Conservation (phyloP, 2,888 invertebrate species). For the Entomobrya proxima region DNA sequence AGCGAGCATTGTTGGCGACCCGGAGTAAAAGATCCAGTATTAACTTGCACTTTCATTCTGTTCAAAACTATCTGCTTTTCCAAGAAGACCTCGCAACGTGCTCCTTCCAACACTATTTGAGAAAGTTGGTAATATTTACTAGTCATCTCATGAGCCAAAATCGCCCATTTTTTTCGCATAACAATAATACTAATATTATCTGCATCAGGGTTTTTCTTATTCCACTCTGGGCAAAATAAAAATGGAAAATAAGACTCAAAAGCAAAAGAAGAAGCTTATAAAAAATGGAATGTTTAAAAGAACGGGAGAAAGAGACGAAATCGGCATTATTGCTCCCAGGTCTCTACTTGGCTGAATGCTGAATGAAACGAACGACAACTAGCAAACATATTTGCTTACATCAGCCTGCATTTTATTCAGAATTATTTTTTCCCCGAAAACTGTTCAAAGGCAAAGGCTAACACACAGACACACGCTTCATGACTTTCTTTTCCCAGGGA, state of each 20-base stretch:
- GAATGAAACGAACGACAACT: background rate
- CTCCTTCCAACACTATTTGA: background rate
- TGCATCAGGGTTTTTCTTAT: slow-evolving; percentile 10
- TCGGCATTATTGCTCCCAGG: background rate
- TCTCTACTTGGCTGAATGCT: background rate
- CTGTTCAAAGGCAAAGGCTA: too few species aligned
- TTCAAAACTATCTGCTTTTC: too few species aligned
- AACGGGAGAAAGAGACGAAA: background rate
- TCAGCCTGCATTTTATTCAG: background rate
- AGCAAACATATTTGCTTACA: background rate
- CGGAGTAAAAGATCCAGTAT: background rate
- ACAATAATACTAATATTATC: slow-evolving; percentile 11
- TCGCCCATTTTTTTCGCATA: background rate
- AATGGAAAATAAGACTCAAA: background rate
- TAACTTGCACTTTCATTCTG: background rate
- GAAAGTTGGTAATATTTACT: background rate
- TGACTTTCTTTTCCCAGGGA: background rate
- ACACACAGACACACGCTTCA: too few species aligned
- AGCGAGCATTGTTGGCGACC: background rate
- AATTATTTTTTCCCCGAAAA: too few species aligned
- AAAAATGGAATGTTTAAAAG: background rate
- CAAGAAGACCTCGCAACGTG: background rate
- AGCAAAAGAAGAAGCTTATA: background rate
- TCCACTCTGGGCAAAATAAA: background rate
- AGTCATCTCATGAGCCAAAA: slow-evolving; percentile 1